These are phyloP conservation scores for Alentia gelatinosa DNA, from an alignment of 2,888 invertebrate genomes.

Conservation along the genomic window DNA sequence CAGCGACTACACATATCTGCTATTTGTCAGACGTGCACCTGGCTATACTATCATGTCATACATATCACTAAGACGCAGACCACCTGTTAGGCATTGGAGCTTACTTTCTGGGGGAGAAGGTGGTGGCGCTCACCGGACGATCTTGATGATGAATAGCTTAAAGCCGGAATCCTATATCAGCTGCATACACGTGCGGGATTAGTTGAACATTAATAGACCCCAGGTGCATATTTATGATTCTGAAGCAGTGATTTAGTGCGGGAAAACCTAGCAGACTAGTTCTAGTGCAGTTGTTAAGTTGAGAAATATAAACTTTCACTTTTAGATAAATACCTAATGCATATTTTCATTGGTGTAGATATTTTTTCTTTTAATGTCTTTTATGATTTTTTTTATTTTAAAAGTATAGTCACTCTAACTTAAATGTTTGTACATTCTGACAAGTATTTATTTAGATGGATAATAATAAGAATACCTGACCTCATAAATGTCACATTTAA, in stretches of 20 bases:
- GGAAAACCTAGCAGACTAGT: neutral
- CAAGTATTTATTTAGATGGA: no score
- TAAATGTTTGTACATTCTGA: no score
- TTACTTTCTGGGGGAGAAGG: neutral
- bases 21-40: conserved; percentile 24
- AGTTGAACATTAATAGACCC: neutral
- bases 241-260: neutral
- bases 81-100: neutral
- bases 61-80: conserved; percentile 39
- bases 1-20: neutral
- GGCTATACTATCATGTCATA: neutral
- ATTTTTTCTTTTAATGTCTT: neutral
- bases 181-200: neutral
- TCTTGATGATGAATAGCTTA: conserved; percentile 9
- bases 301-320: neutral
- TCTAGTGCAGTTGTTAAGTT: neutral
- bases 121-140: neutral
- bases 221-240: neutral
- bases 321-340: neutral
- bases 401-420: neutral
- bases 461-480: no score
- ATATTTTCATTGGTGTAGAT: neutral
- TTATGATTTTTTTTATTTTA: neutral
- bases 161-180: neutral
- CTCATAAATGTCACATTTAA: neutral